Evolutionary conservation across 2,888 invertebrate species (phyloP).

Genomic region (Dioctria linearis): DNA sequence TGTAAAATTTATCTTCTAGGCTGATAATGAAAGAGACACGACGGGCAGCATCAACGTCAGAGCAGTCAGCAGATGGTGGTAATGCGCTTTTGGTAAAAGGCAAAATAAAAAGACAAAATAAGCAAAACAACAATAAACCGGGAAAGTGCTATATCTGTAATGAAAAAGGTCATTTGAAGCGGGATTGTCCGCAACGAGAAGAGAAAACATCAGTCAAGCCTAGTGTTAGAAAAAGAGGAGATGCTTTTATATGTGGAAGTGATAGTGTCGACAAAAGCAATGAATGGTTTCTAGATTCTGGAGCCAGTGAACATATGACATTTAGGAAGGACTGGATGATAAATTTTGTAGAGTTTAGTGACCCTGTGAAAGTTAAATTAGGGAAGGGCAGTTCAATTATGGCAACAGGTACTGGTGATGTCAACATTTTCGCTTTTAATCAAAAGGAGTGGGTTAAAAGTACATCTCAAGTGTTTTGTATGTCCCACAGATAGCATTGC

Average conservation of each 20-base stretch:
- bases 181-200: not conserved
- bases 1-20: not conserved
- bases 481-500: not conserved
- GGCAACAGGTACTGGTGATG: not conserved
- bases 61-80: not conserved
- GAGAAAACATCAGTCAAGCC: not conserved
- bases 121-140: too few species aligned
- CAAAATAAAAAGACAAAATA: not conserved
- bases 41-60: not conserved
- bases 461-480: not conserved
- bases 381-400: not conserved
- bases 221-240: too few species aligned
- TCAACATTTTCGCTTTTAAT: conserved; percentile 9
- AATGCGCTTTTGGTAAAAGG: not conserved
- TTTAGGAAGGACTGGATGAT: not conserved
- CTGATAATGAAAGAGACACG: not conserved
- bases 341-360: not conserved
- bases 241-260: too few species aligned
- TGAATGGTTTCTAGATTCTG: too few species aligned
- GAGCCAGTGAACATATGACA: not conserved
- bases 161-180: too few species aligned
- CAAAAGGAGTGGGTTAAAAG: not conserved
- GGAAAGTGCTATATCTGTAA: too few species aligned
- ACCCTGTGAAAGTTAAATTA: too few species aligned
- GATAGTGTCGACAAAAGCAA: too few species aligned